A percentile compares a stretch with the other conserved stretches of the same genome.
Evolutionary conservation across 2,888 invertebrate species (phyloP).

Genomic region (Boloria selene): DNA sequence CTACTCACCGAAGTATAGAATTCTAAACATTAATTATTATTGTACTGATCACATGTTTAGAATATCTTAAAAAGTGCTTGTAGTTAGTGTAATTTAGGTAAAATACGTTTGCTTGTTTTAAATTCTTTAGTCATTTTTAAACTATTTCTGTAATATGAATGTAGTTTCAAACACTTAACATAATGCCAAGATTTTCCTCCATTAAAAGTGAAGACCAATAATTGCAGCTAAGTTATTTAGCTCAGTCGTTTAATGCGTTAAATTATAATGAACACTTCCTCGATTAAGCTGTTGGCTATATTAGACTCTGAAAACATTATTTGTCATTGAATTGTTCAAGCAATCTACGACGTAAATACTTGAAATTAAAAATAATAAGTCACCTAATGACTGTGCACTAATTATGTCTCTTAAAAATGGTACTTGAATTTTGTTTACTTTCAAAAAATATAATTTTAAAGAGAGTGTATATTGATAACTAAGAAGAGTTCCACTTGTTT

Average conservation of each 20-base stretch:
- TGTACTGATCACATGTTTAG: background rate
- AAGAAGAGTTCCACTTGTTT: slow-evolving; percentile 62
- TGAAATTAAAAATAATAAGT: slow-evolving; percentile 24
- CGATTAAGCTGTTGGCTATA: slow-evolving; percentile 19
- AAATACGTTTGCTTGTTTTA: background rate
- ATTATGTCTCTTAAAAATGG: slow-evolving; percentile 8
- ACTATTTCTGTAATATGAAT: background rate
- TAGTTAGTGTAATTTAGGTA: slow-evolving; percentile 1
- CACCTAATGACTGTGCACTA: slow-evolving; percentile 9
- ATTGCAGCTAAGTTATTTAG: slow-evolving; percentile 7
- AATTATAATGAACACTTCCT: slow-evolving; percentile 16
- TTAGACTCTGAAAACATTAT: slow-evolving; percentile 1
- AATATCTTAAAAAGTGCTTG: background rate
- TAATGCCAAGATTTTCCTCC: slow-evolving; percentile 1
- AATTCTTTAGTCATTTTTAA: too few relatives aligned
- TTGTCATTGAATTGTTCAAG: slow-evolving; percentile 12
- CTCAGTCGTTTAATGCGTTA: slow-evolving; percentile 4
- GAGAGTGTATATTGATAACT: slow-evolving; percentile 67
- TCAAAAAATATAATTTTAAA: slow-evolving; percentile 39
- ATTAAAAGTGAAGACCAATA: slow-evolving; percentile 5
- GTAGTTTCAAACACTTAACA: background rate
- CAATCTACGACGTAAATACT: slow-evolving; percentile 16
- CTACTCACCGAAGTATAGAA: slow-evolving; percentile 10
- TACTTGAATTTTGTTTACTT: background rate
- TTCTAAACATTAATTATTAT: slow-evolving; percentile 11